Conservation (phyloP, 2,888 invertebrate genomes). For the Amiota minor region DNA sequence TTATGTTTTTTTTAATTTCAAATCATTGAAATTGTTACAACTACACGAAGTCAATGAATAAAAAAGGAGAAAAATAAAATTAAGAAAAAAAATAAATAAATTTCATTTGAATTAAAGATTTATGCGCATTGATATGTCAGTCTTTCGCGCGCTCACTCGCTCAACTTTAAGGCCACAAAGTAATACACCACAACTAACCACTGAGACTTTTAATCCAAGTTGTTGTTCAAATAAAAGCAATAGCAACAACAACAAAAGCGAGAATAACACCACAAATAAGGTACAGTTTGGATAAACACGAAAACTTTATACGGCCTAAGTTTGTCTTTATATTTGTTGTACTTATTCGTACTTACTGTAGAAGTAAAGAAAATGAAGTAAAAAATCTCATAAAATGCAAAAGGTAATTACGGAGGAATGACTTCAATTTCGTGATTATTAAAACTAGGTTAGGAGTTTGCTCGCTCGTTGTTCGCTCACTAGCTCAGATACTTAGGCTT, state of each 20-base stretch:
- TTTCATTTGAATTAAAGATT: constrained; percentile 49
- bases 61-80: not conserved
- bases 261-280: constrained; percentile 10
- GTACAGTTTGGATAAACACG: constrained; percentile 1
- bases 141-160: constrained; percentile 24
- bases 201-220: constrained; percentile 10
- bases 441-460: constrained; percentile 62
- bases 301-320: not conserved
- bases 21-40: constrained; percentile 25
- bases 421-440: constrained; percentile 65
- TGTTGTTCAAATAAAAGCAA: not conserved
- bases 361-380: constrained; percentile 35
- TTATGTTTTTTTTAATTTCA: not conserved
- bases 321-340: too few species aligned
- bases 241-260: not conserved
- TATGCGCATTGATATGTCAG: constrained; percentile 53
- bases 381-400: constrained; percentile 53
- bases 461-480: too few species aligned
- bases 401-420: constrained; percentile 61
- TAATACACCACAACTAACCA: not conserved
- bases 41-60: constrained; percentile 18
- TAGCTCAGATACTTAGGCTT: too few species aligned
- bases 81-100: constrained; percentile 37
- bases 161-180: constrained; percentile 30
- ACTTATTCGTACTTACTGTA: not conserved